Conservation (phyloP, 2,888 invertebrate species). For the Sclerodermus sp. region DNA sequence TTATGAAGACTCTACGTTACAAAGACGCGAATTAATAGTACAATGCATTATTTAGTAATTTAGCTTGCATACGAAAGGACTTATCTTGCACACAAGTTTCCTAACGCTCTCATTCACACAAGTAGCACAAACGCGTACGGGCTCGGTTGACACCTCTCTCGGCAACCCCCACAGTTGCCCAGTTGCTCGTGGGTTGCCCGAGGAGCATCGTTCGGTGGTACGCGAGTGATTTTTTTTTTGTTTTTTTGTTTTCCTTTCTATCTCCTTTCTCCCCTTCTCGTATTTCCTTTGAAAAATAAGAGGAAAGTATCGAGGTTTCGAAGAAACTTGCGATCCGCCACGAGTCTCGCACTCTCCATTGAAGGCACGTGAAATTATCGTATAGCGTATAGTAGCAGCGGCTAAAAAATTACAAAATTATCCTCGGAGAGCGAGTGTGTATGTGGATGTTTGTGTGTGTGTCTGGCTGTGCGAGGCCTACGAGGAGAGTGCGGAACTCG, state of each 20-base stretch:
- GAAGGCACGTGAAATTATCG: constrained; percentile 14
- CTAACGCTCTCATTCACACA: constrained; percentile 24
- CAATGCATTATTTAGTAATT: constrained; percentile 34
- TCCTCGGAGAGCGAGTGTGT: constrained; percentile 20
- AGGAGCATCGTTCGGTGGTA: no score
- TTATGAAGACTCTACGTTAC: constrained; percentile 39
- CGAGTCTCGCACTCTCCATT: constrained; percentile 16
- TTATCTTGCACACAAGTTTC: constrained; percentile 30
- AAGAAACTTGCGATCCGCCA: constrained; percentile 28
- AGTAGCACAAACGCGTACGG: no score
- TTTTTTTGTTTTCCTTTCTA: background rate
- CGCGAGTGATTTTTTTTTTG: constrained; percentile 14
- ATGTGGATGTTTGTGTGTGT: background rate
- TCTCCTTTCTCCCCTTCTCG: constrained; percentile 13
- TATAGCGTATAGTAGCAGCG: constrained; percentile 30
- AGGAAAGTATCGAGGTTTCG: constrained; percentile 32
- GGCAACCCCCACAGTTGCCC: no score
- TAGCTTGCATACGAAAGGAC: constrained; percentile 23
- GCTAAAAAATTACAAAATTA: constrained; percentile 30
- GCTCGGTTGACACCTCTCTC: no score
- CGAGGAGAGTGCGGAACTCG: constrained; percentile 10
- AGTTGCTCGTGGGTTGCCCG: no score
- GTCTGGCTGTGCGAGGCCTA: constrained; percentile 2
- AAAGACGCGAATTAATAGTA: constrained; percentile 40
- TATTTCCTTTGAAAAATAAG: constrained; percentile 30